Conservation (phyloP, 2,797 vertebrate species). For the Oreochromis grahami region DNA sequence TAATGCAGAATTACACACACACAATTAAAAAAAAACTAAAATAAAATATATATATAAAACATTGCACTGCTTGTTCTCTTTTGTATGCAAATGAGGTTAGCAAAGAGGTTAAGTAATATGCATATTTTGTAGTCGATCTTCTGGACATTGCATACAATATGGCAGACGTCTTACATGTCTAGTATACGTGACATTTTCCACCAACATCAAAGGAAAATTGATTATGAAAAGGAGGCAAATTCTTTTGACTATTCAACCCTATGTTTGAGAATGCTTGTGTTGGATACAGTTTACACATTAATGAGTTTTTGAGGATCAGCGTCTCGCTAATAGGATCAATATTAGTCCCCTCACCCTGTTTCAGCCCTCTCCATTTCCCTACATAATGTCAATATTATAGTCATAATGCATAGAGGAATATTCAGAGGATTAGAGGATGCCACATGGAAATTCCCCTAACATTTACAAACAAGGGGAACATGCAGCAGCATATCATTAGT, state of each 20-base stretch:
- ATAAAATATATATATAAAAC: neutral
- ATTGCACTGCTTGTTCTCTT: neutral
- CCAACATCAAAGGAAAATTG: neutral
- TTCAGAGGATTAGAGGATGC: neutral
- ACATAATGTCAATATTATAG: slow-evolving; percentile 6
- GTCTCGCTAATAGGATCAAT: slow-evolving; percentile 27
- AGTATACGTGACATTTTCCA: neutral
- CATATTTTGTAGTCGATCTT: neutral
- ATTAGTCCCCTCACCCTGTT: slow-evolving; percentile 15
- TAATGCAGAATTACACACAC: neutral
- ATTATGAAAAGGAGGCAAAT: neutral
- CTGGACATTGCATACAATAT: neutral
- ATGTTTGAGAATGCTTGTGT: neutral
- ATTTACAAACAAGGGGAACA: slow-evolving; percentile 11
- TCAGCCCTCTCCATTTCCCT: neutral
- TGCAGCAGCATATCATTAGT: neutral
- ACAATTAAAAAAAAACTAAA: neutral
- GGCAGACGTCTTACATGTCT: neutral
- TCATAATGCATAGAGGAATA: slow-evolving; percentile 10
- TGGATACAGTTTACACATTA: slow-evolving; percentile 14
- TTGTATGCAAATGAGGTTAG: neutral
- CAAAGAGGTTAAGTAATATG: neutral
- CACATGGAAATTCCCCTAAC: slow-evolving; percentile 4
- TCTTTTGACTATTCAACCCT: neutral
- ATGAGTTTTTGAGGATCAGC: slow-evolving; percentile 1